These are phyloP conservation scores for Ptyas mucosa DNA, from an alignment of 2,113 vertebrate genomes.

Conservation along the genomic window DNA sequence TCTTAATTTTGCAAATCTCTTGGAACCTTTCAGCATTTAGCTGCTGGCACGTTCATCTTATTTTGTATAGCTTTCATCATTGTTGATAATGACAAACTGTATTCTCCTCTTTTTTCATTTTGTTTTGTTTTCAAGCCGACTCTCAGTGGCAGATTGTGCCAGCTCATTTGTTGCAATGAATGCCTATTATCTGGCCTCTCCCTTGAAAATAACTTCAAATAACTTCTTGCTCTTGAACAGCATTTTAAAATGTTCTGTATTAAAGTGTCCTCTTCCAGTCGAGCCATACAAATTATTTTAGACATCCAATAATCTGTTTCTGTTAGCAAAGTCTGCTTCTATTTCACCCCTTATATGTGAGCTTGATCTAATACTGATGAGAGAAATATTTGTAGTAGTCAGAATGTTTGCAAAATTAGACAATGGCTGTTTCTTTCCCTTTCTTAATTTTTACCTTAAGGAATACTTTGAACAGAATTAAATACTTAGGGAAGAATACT, in stretches of 20 bases:
- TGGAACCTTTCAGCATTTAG: constrained; percentile 13
- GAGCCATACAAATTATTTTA: constrained; percentile 47
- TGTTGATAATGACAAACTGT: constrained; percentile 21
- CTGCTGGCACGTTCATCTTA: constrained; percentile 28
- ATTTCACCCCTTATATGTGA: constrained; percentile 53
- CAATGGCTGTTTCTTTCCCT: constrained; percentile 35
- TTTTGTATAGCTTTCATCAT: neutral
- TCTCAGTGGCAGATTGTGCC: constrained; percentile 9
- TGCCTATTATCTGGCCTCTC: neutral
- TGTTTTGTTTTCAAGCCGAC: constrained; percentile 8
- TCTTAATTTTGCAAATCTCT: constrained; percentile 34
- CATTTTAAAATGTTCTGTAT: constrained; percentile 34
- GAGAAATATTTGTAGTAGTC: constrained; percentile 34
- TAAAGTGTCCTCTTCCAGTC: neutral
- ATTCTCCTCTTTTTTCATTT: constrained; percentile 2
- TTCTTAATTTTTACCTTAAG: constrained; percentile 41
- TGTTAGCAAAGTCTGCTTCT: constrained; percentile 51
- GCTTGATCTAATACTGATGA: constrained; percentile 48
- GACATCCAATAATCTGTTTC: constrained; percentile 50
- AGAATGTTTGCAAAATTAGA: constrained; percentile 46
- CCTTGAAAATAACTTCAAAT: constrained; percentile 42
- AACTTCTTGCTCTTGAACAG: constrained; percentile 12
- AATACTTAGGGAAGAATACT: neutral
- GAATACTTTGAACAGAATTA: neutral
- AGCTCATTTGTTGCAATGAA: constrained; percentile 10